phyloP scores from a whole-genome alignment of 92 coral and sea anemone genomes.

The Zoanthus sansibaricus region DNA sequence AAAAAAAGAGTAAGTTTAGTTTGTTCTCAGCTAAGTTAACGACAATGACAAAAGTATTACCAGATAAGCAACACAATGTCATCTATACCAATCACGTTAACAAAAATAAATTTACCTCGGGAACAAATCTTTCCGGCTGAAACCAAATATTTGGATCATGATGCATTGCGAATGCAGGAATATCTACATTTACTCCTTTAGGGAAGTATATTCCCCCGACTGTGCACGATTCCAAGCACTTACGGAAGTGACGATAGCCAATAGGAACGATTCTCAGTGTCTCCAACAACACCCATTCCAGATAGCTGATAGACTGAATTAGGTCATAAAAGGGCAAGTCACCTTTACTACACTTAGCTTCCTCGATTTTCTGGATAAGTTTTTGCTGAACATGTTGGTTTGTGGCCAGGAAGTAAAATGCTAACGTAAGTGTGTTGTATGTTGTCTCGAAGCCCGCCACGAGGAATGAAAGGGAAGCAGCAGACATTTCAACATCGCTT shows the following conservation, averaged over 20 bases:
- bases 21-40: too few species aligned
- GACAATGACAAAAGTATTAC: too few species aligned
- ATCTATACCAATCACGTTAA: too few species aligned
- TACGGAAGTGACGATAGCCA: slow-evolving; percentile 65
- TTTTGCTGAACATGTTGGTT: slow-evolving; percentile 64
- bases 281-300: slow-evolving; percentile 69
- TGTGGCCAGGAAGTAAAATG: slow-evolving; percentile 59
- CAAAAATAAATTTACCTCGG: slow-evolving; percentile 39
- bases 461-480: slow-evolving; percentile 61
- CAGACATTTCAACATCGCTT: slow-evolving; percentile 66
- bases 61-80: too few species aligned
- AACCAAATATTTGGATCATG: slow-evolving; percentile 69
- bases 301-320: slow-evolving; percentile 49
- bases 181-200: slow-evolving; percentile 53
- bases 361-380: slow-evolving; percentile 52
- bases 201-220: slow-evolving; percentile 56
- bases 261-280: slow-evolving; percentile 65
- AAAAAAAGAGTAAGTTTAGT: too few species aligned
- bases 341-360: slow-evolving; percentile 40
- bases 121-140: slow-evolving; percentile 60
- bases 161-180: slow-evolving; percentile 58
- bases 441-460: slow-evolving; percentile 72
- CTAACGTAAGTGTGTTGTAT: slow-evolving; percentile 43
- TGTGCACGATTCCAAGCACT: slow-evolving; percentile 54
- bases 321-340: slow-evolving; percentile 44